These are phyloP conservation scores for Trissolcus japonicus DNA, from an alignment of 2,888 invertebrate species.

Conservation along the genomic window DNA sequence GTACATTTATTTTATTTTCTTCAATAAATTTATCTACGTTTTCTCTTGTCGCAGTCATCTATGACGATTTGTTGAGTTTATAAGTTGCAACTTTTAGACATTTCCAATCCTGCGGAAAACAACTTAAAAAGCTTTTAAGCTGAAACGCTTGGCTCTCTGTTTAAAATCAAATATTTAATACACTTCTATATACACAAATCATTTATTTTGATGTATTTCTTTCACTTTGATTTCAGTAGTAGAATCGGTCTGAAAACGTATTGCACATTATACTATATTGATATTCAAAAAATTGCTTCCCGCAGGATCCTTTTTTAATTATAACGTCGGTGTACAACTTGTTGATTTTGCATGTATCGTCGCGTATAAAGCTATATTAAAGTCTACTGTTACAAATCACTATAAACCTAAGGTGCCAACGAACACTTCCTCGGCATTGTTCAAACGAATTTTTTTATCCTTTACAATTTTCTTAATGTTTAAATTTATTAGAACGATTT, in stretches of 20 bases:
- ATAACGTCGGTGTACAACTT: conserved; percentile 22
- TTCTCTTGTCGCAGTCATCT: conserved; percentile 28
- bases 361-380: conserved; percentile 47
- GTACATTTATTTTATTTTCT: conserved; percentile 44
- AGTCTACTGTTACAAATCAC: conserved; percentile 46
- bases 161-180: background rate
- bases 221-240: conserved; percentile 26
- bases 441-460: conserved; percentile 19
- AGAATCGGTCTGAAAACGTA: background rate
- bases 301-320: conserved; percentile 19
- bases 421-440: conserved; percentile 39
- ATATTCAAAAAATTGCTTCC: conserved; percentile 18
- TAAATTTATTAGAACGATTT: conserved; percentile 13
- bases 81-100: conserved; percentile 44
- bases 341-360: conserved; percentile 42
- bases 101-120: conserved; percentile 33
- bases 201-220: conserved; percentile 31
- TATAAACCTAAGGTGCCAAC: conserved; percentile 46
- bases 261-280: conserved; percentile 9
- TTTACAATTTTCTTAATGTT: conserved; percentile 14
- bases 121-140: conserved; percentile 1
- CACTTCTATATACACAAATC: conserved; percentile 30
- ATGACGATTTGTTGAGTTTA: conserved; percentile 37
- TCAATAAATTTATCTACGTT: conserved; percentile 32
- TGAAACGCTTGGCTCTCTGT: background rate